Evolutionary conservation across 1,140 invertebrate species (phyloP).

Genomic region (Proales similis): DNA sequence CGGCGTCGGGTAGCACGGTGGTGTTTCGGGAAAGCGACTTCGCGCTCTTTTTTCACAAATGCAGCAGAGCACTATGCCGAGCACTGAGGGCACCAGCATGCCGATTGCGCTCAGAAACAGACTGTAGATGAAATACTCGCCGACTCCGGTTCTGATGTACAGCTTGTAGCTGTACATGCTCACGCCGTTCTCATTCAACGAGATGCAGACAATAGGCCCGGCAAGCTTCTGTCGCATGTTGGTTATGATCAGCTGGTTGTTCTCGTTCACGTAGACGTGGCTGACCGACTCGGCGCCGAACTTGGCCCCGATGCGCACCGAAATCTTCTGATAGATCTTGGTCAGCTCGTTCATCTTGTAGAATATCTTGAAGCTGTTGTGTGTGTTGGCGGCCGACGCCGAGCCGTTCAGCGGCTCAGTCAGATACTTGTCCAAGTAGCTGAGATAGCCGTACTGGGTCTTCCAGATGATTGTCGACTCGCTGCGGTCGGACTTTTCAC

Average conservation of each 20-base stretch:
- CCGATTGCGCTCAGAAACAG: slow-evolving; percentile 31
- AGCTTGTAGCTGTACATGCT: slow-evolving; percentile 15
- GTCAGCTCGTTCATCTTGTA: slow-evolving; percentile 30
- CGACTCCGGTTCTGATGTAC: background rate
- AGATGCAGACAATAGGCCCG: slow-evolving; percentile 28
- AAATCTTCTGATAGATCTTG: slow-evolving; percentile 12
- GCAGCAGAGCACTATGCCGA: slow-evolving; percentile 16
- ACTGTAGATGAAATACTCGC: slow-evolving; percentile 30
- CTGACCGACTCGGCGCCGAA: slow-evolving; percentile 15
- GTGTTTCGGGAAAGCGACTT: slow-evolving; percentile 34
- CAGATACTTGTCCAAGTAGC: background rate
- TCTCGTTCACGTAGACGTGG: background rate
- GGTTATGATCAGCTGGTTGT: slow-evolving; percentile 21
- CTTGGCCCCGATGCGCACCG: slow-evolving; percentile 19
- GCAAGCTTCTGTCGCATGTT: slow-evolving; percentile 19
- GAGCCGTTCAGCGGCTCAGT: background rate
- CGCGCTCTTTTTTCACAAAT: slow-evolving; percentile 26
- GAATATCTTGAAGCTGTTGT: slow-evolving; percentile 18
- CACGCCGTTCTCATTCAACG: slow-evolving; percentile 18
- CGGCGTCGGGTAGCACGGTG: slow-evolving; percentile 24
- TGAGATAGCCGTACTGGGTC: slow-evolving; percentile 31
- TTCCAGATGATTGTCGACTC: slow-evolving; percentile 31
- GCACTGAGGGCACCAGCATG: slow-evolving; percentile 30
- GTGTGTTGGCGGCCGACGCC: background rate
- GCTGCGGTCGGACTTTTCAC: background rate